Conservation (phyloP, 2,113 vertebrate genomes). For the Sisor rabdophorus region DNA sequence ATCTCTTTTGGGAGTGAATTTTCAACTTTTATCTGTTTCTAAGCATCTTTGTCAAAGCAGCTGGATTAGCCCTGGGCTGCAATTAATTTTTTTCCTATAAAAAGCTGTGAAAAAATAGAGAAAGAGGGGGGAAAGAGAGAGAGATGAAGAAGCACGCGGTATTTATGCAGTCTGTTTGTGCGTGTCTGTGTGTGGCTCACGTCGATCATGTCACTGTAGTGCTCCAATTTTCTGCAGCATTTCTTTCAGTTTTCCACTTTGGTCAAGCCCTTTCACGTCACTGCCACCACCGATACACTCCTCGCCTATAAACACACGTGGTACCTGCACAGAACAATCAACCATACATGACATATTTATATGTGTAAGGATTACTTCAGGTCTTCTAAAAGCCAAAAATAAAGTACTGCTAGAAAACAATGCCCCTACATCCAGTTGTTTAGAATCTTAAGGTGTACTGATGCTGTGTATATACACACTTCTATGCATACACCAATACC, state of each 20-base stretch:
- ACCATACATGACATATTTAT: not conserved
- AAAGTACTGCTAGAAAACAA: not conserved
- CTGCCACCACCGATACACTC: conserved; percentile 75
- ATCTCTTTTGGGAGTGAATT: conserved; percentile 10
- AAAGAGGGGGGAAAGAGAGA: not conserved
- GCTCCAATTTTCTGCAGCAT: conserved; percentile 68
- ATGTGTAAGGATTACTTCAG: not conserved
- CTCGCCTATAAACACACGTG: conserved; percentile 77
- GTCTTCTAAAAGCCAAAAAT: not conserved
- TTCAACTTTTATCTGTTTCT: not conserved
- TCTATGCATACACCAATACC: not conserved
- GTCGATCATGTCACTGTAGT: conserved; percentile 60
- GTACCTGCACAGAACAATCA: conserved; percentile 65
- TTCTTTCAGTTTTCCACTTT: conserved; percentile 59
- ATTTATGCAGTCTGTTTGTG: not conserved
- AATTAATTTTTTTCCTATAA: not conserved
- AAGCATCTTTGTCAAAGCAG: not conserved
- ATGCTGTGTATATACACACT: not conserved
- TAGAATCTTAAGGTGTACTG: not conserved
- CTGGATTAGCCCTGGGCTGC: not conserved
- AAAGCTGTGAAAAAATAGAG: not conserved
- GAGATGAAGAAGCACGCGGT: not conserved
- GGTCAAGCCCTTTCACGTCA: conserved; percentile 64
- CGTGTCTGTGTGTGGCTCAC: conserved; percentile 43
- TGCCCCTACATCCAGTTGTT: not conserved